Base-by-base conservation (phyloP, 1,140 invertebrate species). In the Acyrthosiphon pisum region DNA sequence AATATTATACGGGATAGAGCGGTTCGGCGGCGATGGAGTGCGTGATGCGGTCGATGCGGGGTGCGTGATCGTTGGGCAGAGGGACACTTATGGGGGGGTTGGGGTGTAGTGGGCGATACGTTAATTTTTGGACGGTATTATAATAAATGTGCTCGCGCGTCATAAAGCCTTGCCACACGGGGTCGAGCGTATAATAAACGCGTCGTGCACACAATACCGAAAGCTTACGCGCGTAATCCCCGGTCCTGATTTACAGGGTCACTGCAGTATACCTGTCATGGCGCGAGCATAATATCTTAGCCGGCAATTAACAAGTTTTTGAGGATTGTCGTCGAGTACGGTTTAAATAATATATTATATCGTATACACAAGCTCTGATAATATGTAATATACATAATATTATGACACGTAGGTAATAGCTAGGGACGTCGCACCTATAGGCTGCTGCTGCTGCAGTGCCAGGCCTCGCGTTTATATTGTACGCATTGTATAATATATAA, bases 271-370 rank as follows among this genome's bases (percentile, higher is more conserved):
- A 68, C 89, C 89, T 90, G 81, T 83, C 48, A 84, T 50, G 68
- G 44, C 30, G 6, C 35, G 60, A 11, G 60, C 60, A 76, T 76
- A 76, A 76, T 76, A 76, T 76, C 26, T 60, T 56, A 18, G 89
- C 37, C 91, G 35, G 91, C 81, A 93, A 93, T 93, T 93, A 93
- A 93, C 91, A 86, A 86, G 76, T 93, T 93, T 93, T 93, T 53
- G 91, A 93, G 91, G 48, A 93, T 93, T 41, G n/a, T 56, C 56
- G 89, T 53, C 60, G 60, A 76, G 60, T n/a, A 76, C n/a, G 53
- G 48, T 56, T n/a, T 53, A 89, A 35, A 50, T 23, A 35, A 50
- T 23, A 53, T 53, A 53, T 23, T 22, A 53, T 53, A 89, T 50
- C 48, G n/a, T 53, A 86, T 46, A 44, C 23, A 35, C 44, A 14